These are phyloP conservation scores for Scrobipalpa costella DNA, from an alignment of 2,888 invertebrate genomes.

Conservation along the genomic window DNA sequence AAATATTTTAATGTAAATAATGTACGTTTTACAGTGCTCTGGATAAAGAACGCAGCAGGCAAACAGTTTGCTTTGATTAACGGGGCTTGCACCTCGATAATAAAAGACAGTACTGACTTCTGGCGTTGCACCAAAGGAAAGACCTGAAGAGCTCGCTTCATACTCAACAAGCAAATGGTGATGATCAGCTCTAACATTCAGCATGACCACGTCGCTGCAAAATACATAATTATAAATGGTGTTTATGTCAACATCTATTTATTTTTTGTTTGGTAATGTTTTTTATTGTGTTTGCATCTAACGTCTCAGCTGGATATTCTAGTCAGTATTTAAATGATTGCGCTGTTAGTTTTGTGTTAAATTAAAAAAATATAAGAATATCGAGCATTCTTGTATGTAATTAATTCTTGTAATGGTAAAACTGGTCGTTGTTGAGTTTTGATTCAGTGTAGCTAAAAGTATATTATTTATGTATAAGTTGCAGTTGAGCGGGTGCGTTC, in stretches of 20 bases:
- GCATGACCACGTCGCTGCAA: conserved; percentile 33
- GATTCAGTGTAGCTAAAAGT: too few relatives aligned
- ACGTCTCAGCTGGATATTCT: too few relatives aligned
- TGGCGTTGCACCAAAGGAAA: conserved; percentile 38
- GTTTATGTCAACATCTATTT: conserved; percentile 29
- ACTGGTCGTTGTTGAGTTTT: too few relatives aligned
- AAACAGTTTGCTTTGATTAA: conserved; percentile 28
- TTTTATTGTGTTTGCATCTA: too few relatives aligned
- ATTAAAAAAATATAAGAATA: too few relatives aligned
- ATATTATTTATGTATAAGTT: background rate
- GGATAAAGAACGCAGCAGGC: background rate
- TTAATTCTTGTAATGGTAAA: too few relatives aligned
- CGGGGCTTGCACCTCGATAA: conserved; percentile 38
- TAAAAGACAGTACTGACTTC: conserved; percentile 28
- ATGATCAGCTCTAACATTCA: conserved; percentile 28
- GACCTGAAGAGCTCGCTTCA: conserved; percentile 39
- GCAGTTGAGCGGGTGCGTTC: background rate
- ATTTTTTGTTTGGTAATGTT: too few relatives aligned
- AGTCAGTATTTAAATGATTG: too few relatives aligned
- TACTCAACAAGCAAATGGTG: conserved; percentile 32
- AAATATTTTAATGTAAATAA: too few relatives aligned
- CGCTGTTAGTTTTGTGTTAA: too few relatives aligned
- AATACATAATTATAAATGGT: conserved; percentile 31
- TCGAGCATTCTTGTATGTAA: too few relatives aligned
- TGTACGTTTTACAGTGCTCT: too few relatives aligned